Evolutionary conservation across 2,113 vertebrate species (phyloP).

Genomic region (Mus spicilegus): DNA sequence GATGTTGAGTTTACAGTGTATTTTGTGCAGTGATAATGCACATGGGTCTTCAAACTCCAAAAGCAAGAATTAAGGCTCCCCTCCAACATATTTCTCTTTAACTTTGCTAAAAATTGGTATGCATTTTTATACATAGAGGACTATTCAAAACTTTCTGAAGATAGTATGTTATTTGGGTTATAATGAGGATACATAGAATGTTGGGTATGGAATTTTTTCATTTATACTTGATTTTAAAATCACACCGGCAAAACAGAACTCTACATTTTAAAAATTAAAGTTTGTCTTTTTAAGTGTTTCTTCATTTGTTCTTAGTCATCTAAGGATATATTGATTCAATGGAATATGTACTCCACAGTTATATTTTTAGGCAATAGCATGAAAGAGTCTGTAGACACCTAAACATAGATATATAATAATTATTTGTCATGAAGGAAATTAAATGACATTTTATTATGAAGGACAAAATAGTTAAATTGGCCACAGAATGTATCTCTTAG

Average conservation of each 20-base stretch:
- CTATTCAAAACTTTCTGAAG: slow-evolving; percentile 5
- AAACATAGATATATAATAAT: background rate
- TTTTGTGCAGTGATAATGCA: background rate
- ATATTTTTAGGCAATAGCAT: slow-evolving; percentile 8
- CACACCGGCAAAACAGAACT: background rate
- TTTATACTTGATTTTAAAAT: slow-evolving; percentile 49
- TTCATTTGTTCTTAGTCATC: slow-evolving; percentile 40
- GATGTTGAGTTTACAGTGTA: background rate
- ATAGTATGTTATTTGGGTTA: background rate
- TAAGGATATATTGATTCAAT: background rate
- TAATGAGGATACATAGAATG: slow-evolving; percentile 13
- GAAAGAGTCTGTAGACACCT: background rate
- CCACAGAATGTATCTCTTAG: slow-evolving; percentile 5
- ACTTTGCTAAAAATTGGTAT: slow-evolving; percentile 5
- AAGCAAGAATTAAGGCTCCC: slow-evolving; percentile 48
- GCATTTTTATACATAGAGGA: background rate
- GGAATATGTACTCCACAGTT: background rate
- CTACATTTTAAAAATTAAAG: slow-evolving; percentile 22
- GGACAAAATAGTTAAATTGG: background rate
- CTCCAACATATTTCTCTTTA: background rate
- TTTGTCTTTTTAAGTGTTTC: slow-evolving; percentile 26
- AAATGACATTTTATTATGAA: slow-evolving; percentile 18
- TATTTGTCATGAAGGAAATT: background rate
- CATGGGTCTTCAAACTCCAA: background rate
- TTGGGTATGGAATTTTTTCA: background rate